phyloP scores from a whole-genome alignment of 92 coral and sea anemone species.

The Chrysogorgia sp. region DNA sequence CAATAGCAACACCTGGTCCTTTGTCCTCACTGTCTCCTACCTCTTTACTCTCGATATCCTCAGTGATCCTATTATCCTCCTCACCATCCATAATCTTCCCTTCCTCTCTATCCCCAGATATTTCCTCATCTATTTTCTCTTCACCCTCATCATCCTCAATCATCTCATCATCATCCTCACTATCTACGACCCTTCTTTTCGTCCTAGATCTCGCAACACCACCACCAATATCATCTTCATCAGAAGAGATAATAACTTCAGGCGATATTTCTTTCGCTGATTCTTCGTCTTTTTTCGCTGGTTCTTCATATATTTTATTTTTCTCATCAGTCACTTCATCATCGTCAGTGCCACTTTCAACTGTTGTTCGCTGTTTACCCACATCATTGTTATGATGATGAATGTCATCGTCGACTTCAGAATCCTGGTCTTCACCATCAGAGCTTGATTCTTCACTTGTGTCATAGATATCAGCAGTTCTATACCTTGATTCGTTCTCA shows the following conservation, averaged over 20 bases:
- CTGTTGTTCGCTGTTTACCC: too few relatives aligned
- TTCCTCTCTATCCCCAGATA: neutral
- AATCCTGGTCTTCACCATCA: neutral
- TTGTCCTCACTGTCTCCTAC: neutral
- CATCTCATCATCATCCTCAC: too few relatives aligned
- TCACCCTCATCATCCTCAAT: neutral
- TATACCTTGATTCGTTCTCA: neutral
- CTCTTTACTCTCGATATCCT: neutral
- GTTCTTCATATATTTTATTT: neutral
- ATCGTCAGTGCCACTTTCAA: neutral
- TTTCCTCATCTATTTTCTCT: neutral
- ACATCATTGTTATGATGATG: too few relatives aligned
- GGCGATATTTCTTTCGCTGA: neutral
- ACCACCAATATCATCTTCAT: neutral
- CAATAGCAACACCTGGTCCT: neutral
- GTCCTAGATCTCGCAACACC: too few relatives aligned
- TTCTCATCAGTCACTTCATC: neutral
- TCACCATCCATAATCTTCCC: neutral
- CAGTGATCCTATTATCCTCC: neutral
- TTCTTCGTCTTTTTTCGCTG: neutral
- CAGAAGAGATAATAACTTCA: neutral
- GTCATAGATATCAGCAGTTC: neutral
- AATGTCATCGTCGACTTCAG: neutral
- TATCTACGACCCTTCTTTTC: too few relatives aligned
- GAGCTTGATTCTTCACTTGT: neutral